Evolutionary conservation across 2,797 vertebrate species (phyloP), one percentile per base, ranked within the genome.

Genomic region (Lindbergichthys nudifrons): DNA sequence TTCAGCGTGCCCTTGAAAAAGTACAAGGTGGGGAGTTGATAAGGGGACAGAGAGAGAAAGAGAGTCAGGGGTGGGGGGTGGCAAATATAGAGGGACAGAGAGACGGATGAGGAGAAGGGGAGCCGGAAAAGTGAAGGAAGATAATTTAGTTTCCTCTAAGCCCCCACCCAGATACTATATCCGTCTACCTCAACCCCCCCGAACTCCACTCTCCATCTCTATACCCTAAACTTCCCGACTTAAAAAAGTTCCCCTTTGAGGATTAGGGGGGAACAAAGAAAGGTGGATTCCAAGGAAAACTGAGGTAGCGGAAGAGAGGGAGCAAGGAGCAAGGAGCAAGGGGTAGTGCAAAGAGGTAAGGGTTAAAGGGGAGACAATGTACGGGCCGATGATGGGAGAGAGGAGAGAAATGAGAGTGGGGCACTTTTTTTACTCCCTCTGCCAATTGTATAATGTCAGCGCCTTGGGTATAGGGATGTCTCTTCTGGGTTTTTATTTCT

Each of bases 201-300:
- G 64, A 53, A 65, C 32, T 36, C 32, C 8, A 9, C 46, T 10
- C 73, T 80, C 66, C 67, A 61, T 71, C 62, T 72, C 77, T 75
- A 70, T 65, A 82, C 69, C 87, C 83, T 75, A 89, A 91, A 94
- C 92, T 94, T 92, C 81, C 87, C 79, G 88, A 92, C 90, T 94
- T 94, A 88, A 87, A 89, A 87, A 93, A 94, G 92, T 93, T 92
- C 84, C 87, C 78, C 84, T 90, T 86, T 77, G 80, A 91, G 93
- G 95, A 95, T 95, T 95, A 94, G 47, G 16, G 65, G 32, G 82
- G 91, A 93, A 94, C 92, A 94, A 95, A 94, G 89, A 87, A 88
- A 93, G 92, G 92, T 93, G 90, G 90, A 92, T 94, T 93, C 89
- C 88, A 79, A 81, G 82, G 88, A 92, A 89, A 67, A 77, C 45